Conservation (phyloP, 2,888 invertebrate species). For the Balanococcus diminutus region DNA sequence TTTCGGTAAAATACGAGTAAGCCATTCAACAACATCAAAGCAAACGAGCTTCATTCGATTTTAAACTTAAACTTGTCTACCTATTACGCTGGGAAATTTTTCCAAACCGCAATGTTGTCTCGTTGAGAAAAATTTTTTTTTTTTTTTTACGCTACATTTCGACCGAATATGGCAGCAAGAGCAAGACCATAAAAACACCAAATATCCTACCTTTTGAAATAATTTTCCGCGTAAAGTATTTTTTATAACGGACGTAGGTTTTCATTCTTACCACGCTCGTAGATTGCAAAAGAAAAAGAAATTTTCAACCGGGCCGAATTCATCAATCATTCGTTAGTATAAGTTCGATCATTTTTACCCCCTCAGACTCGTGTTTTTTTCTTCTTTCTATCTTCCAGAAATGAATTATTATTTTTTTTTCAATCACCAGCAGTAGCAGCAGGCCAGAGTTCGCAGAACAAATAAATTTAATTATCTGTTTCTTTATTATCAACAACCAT, state of each 20-base stretch:
- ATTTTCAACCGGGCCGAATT: background rate
- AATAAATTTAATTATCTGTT: background rate
- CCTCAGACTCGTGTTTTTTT: background rate
- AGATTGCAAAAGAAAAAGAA: background rate
- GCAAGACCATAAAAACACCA: background rate
- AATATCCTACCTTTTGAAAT: background rate
- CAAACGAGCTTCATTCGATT: background rate
- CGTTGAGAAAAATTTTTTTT: background rate
- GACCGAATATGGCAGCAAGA: background rate
- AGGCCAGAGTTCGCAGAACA: background rate
- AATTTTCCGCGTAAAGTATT: background rate
- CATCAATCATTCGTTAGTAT: background rate
- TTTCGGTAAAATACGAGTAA: slow-evolving; percentile 13
- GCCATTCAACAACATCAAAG: slow-evolving; percentile 39
- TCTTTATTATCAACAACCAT: background rate
- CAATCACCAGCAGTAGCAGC: too few species aligned
- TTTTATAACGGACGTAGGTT: background rate
- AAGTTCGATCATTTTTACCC: background rate
- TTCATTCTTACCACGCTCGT: background rate
- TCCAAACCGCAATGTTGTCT: background rate
- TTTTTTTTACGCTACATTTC: background rate
- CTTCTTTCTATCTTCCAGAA: background rate
- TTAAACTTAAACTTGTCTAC: background rate
- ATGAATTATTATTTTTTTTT: background rate
- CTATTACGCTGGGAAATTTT: background rate